Evolutionary conservation across 2,797 vertebrate genomes (phyloP), one percentile per base, ranked within the genome.

Genomic region (Lepus oiostolus): DNA sequence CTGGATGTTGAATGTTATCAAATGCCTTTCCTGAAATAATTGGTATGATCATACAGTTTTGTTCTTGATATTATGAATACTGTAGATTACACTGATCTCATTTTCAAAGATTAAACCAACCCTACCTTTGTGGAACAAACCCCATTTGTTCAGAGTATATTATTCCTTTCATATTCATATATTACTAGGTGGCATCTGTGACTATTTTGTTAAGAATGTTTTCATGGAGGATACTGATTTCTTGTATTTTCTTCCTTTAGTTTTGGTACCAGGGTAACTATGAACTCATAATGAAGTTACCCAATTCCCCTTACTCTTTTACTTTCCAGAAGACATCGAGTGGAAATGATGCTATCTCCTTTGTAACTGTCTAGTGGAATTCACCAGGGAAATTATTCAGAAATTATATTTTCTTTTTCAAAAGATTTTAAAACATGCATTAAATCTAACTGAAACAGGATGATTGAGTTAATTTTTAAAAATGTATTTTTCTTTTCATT

Each of bases 81-180:
- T 79, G 32, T 70, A 63, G 38, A 30, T 65, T 85, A 90, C 54
- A 71, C 2, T 80, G 42, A 68, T 84, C 80, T 47, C 16, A 52
- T 70, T 89, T 38, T 94, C 32, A 90, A 90, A 85, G 62, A 85
- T 47, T 65, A 80, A 90, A 65, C n/a, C 71, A 71, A 42, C n/a
- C 70, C 89, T 77, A 71, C 19, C 71, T 60, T 88, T 38, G 75
- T 76, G 50, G 62, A 88, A 88, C 58, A 35, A 93, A 52, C 52
- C 4, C 54, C 54, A 83, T 7, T 82, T 82, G 32, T 60, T 82
- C 16, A 38, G 21, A 21, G 47, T 91, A 14, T 85, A 60, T 68
- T 77, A 83, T 68, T 83, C 9, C 52, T 88, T 76, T n/a, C 21
- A 68, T 9, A 35, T 88, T 58, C 54, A 58, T 58, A 17, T 58